Base-by-base conservation (phyloP, 2,797 vertebrate species). In the Eupleurogrammus muticus region DNA sequence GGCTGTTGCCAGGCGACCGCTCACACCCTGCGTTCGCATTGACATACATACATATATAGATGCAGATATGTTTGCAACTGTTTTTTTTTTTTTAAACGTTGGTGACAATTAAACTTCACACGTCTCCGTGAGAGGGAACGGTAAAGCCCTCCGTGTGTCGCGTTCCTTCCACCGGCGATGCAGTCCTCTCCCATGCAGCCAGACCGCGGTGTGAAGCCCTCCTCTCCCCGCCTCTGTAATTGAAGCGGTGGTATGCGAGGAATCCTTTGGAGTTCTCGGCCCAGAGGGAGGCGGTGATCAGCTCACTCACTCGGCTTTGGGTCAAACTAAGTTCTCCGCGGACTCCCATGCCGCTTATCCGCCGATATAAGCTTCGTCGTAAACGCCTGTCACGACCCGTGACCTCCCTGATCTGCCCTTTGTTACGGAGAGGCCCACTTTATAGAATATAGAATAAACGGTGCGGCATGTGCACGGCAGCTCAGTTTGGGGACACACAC, bases 251-350 rank as follows among this genome's bases (percentile, higher is more conserved):
- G 87, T 73, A 91, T 90, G 78, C 68, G 44, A 72, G 82, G 87
- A 91, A 90, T 91, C 83, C 84, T 89, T 83, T 81, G 79, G 84
- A 80, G 76, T 53, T 75, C 76, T 77, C 75, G 78, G 71, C 78
- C 73, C 70, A 56, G 73, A 60, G 74, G 70, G 72, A 86, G 86
- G 84, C 68, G 73, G 65, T 58, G 83, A 88, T 90, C 88, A 73
- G 75, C 82, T 89, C 82, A 76, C 84, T 89, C 81, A 65, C 74
- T 58, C 11, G 53, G n/a, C 51, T 60, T 57, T 28, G 79, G 88
- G 77, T 92, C 87, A 87, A 71, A 74, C 72, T n/a, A 17, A 86
- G 79, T 62, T 85, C 73, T 79, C 72, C 2, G 3, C 28, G 20
- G 72, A 58, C 78, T 77, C 60, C 63, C 72, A 57, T 49, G 60